Conservation (phyloP, 2,888 invertebrate genomes). For the Aporophyla lueneburgensis region DNA sequence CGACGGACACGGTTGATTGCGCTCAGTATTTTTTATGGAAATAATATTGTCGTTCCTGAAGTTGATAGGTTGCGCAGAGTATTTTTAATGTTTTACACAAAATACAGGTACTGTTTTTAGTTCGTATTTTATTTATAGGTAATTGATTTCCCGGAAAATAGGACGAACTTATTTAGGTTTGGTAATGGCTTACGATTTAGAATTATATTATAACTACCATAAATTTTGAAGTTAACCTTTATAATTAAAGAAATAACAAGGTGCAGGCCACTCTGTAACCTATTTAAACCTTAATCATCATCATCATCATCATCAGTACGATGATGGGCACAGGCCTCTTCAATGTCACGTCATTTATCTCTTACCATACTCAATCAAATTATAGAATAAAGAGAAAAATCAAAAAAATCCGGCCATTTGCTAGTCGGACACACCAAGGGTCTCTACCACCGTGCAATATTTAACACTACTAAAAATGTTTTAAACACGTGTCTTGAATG, state of each 20-base stretch:
- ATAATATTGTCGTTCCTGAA: constrained; percentile 17
- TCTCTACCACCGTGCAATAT: too few relatives aligned
- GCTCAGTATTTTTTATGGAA: constrained; percentile 28
- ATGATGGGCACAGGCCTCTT: background rate
- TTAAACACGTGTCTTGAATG: too few relatives aligned
- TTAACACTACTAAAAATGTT: too few relatives aligned
- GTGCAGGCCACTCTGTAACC: background rate
- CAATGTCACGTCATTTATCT: background rate
- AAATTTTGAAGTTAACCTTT: background rate
- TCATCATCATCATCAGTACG: background rate
- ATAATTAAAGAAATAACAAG: background rate
- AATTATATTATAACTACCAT: background rate
- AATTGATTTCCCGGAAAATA: too few relatives aligned
- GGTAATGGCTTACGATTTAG: background rate
- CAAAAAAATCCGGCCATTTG: too few relatives aligned
- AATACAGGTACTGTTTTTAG: background rate
- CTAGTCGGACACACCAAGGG: too few relatives aligned
- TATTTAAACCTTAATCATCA: background rate
- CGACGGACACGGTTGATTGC: constrained; percentile 16
- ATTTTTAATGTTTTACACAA: background rate
- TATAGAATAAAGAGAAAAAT: too few relatives aligned
- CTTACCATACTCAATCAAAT: too few relatives aligned
- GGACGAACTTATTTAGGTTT: background rate
- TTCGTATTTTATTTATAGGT: too few relatives aligned
- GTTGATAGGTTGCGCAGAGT: background rate